These are phyloP conservation scores for Heterocephalus glaber DNA, from an alignment of 2,113 vertebrate genomes.

Conservation along the genomic window DNA sequence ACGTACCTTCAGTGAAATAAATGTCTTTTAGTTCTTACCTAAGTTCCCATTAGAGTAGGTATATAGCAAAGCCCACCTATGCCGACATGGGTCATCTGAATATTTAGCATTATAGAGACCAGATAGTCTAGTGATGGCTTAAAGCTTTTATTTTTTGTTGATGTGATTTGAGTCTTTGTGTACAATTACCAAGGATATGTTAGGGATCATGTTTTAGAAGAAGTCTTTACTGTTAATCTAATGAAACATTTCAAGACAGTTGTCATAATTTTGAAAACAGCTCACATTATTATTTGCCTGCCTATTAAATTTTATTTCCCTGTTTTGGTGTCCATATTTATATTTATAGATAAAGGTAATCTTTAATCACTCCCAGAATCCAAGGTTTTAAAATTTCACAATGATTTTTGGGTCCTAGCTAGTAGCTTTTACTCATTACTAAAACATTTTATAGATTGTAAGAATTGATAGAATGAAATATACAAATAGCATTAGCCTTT, in stretches of 20 bases:
- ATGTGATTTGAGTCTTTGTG: background rate
- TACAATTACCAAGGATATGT: background rate
- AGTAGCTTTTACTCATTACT: background rate
- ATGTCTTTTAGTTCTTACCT: background rate
- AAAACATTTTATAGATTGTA: background rate
- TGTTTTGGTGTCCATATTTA: background rate
- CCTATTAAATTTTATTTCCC: background rate
- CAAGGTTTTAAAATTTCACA: background rate
- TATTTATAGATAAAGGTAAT: background rate
- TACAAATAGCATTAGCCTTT: background rate
- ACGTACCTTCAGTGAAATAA: background rate
- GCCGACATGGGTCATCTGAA: background rate
- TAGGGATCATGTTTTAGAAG: background rate
- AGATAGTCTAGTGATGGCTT: background rate
- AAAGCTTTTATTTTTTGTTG: background rate
- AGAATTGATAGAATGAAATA: background rate
- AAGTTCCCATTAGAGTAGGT: background rate
- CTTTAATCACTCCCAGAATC: background rate
- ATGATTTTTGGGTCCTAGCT: background rate
- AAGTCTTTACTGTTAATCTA: conserved; percentile 24
- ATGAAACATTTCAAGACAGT: background rate
- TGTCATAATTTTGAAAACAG: background rate
- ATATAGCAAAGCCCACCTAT: background rate
- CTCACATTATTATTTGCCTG: background rate
- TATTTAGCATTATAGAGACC: background rate